Conservation (phyloP, 2,113 vertebrate genomes). For the Triplophysa dalaica region DNA sequence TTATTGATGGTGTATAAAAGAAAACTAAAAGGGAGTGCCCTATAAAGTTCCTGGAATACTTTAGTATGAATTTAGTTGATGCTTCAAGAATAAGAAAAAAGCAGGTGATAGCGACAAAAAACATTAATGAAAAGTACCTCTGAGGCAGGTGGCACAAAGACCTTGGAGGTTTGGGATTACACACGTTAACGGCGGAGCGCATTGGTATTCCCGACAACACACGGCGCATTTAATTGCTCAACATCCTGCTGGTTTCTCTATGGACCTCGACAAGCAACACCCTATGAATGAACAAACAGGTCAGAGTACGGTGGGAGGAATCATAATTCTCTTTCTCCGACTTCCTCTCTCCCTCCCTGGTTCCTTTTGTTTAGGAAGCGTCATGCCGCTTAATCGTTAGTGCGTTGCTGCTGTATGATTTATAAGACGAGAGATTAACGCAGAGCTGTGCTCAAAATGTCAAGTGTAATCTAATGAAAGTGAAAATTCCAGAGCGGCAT, state of each 20-base stretch:
- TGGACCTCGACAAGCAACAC: slow-evolving; percentile 39
- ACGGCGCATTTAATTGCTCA: slow-evolving; percentile 56
- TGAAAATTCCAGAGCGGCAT: not conserved
- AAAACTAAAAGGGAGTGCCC: not conserved
- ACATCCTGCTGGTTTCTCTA: slow-evolving; percentile 52
- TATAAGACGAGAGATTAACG: slow-evolving; percentile 2
- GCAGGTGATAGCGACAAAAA: slow-evolving; percentile 14
- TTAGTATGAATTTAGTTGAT: not conserved
- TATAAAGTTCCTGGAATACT: slow-evolving; percentile 38
- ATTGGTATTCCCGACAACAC: slow-evolving; percentile 55
- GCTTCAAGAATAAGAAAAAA: not conserved
- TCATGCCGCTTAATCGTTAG: not conserved
- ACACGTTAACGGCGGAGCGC: slow-evolving; percentile 18
- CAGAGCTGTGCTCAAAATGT: slow-evolving; percentile 15
- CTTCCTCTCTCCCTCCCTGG: not conserved
- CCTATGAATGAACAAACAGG: slow-evolving; percentile 56
- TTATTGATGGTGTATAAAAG: too few species aligned
- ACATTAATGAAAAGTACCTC: slow-evolving; percentile 46
- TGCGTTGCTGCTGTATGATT: slow-evolving; percentile 3
- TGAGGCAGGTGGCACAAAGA: slow-evolving; percentile 47
- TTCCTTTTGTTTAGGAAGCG: slow-evolving; percentile 43
- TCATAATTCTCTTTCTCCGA: slow-evolving; percentile 48
- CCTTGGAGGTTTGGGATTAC: slow-evolving; percentile 39
- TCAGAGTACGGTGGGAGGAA: slow-evolving; percentile 43
- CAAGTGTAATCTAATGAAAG: not conserved